A percentile compares a stretch with the other conserved stretches of the same genome.
Conservation (phyloP, 2,113 vertebrate genomes). For the Telmatochromis brichardi region DNA sequence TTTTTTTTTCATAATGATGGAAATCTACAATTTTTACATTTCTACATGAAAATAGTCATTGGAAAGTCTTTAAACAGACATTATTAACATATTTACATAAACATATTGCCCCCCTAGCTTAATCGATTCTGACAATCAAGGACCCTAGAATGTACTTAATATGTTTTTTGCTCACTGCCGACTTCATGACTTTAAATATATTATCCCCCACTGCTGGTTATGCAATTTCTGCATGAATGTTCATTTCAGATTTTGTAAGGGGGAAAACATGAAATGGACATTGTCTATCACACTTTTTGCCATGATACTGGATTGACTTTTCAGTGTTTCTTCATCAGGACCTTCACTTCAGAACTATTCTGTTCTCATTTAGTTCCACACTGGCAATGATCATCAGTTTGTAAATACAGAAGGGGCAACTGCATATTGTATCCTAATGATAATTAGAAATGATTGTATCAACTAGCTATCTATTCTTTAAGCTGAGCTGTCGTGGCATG, state of each 20-base stretch:
- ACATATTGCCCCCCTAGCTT: neutral
- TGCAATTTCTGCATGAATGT: neutral
- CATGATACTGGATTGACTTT: neutral
- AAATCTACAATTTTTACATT: neutral
- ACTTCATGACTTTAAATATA: neutral
- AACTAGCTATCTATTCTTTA: conserved; percentile 31
- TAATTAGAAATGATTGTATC: conserved; percentile 32
- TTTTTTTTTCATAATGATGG: neutral
- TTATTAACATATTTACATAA: neutral
- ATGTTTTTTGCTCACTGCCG: neutral
- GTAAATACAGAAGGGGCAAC: neutral
- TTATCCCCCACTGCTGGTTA: neutral
- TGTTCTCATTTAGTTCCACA: neutral
- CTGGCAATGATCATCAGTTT: neutral
- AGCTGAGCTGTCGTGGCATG: conserved; percentile 6
- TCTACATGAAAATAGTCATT: neutral
- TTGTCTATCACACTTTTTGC: neutral
- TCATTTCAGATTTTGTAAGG: neutral
- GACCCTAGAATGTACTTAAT: neutral
- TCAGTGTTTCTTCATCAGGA: neutral
- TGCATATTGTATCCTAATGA: neutral
- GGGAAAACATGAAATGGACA: neutral
- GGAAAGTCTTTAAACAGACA: neutral
- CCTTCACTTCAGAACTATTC: neutral
- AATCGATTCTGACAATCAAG: neutral